A percentile compares a stretch with the other conserved stretches of the same genome.
Conservation (phyloP, 1,140 invertebrate genomes). For the Tetraneura akinire region DNA sequence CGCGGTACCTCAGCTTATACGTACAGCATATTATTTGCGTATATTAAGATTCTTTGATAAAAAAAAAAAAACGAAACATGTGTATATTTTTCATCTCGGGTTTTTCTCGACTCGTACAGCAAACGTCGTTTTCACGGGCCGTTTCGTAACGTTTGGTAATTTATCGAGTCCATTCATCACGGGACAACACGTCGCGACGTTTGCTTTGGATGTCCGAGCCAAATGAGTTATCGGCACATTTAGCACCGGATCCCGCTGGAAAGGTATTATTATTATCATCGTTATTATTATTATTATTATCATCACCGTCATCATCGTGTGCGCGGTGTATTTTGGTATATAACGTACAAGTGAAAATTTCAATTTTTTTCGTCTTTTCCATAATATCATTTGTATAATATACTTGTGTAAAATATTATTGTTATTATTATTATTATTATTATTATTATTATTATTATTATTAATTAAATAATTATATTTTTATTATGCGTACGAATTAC, state of each 20-base stretch:
- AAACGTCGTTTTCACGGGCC: slow-evolving; percentile 35
- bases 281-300: not conserved
- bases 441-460: no score
- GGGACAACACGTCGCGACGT: not conserved
- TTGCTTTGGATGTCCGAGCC: slow-evolving; percentile 41
- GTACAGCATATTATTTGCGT: no score
- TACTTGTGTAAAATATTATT: no score
- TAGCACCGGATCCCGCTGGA: slow-evolving; percentile 1
- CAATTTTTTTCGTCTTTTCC: no score
- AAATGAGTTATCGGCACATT: slow-evolving; percentile 45
- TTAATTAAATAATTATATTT: no score
- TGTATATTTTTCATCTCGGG: not conserved
- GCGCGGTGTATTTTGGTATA: slow-evolving; percentile 24
- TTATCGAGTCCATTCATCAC: slow-evolving; percentile 24
- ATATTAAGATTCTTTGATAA: not conserved
- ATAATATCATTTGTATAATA: no score
- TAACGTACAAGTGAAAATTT: not conserved
- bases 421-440: no score
- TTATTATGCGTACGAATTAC: not conserved
- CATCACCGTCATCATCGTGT: no score
- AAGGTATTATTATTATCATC: not conserved
- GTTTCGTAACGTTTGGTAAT: slow-evolving; percentile 26
- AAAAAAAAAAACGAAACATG: not conserved
- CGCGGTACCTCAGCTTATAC: no score
- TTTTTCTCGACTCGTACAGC: not conserved